phyloP scores from a whole-genome alignment of 2,113 vertebrate species.

The Gobius niger region DNA sequence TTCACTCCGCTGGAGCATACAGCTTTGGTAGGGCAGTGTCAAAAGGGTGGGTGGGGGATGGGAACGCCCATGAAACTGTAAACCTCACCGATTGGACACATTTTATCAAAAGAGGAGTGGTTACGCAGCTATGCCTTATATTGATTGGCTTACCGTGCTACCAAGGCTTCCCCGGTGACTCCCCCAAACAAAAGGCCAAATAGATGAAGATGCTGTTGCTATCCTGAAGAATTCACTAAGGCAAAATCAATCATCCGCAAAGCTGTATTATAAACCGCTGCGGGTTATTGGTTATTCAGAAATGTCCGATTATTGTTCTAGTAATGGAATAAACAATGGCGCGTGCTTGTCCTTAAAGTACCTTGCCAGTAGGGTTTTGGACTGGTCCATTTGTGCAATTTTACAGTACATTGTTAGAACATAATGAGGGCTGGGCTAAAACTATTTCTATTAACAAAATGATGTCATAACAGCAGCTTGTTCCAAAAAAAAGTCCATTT shows the following conservation, averaged over 20 bases:
- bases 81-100: constrained; percentile 40
- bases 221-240: constrained; percentile 67
- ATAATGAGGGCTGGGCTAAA: too few species aligned
- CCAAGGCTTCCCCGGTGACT: constrained; percentile 71
- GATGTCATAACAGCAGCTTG: too few species aligned
- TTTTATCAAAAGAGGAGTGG: constrained; percentile 51
- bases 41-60: constrained; percentile 55
- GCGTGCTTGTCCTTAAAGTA: not conserved
- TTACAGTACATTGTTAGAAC: not conserved
- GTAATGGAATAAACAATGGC: not conserved
- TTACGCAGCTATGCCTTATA: constrained; percentile 20
- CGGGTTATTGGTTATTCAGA: constrained; percentile 21
- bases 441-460: too few species aligned
- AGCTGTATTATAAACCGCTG: constrained; percentile 41
- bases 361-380: not conserved
- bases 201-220: constrained; percentile 76
- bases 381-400: not conserved
- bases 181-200: constrained; percentile 73
- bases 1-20: constrained; percentile 69
- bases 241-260: constrained; percentile 68
- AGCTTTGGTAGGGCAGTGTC: constrained; percentile 65
- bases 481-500: too few species aligned
- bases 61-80: constrained; percentile 54
- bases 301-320: not conserved
- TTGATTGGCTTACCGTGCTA: constrained; percentile 68